Evolutionary conservation across 1,140 invertebrate genomes (phyloP).

Genomic region (Sesamia nonagrioides): DNA sequence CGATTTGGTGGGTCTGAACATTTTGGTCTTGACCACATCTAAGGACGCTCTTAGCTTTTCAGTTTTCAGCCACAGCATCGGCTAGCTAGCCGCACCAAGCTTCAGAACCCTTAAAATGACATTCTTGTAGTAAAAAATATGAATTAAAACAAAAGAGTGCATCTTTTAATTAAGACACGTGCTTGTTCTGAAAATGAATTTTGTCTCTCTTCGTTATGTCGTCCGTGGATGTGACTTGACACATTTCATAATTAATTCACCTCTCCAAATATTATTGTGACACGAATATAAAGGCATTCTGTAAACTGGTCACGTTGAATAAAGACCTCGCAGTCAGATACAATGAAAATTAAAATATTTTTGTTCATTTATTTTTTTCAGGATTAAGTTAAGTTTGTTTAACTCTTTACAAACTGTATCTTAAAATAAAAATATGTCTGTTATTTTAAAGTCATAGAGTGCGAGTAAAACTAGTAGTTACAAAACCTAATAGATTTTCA

Average conservation of each 20-base stretch:
- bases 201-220: slow-evolving; percentile 14
- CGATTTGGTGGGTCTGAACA: no score
- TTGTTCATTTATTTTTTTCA: neutral
- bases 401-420: no score
- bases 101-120: no score
- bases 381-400: neutral
- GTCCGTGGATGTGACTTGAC: slow-evolving; percentile 17
- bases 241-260: slow-evolving; percentile 28
- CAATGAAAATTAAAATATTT: slow-evolving; percentile 29
- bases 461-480: no score
- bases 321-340: slow-evolving; percentile 3
- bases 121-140: no score
- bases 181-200: slow-evolving; percentile 15
- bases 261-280: slow-evolving; percentile 14
- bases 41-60: no score
- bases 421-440: no score
- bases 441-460: no score
- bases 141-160: neutral
- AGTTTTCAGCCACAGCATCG: no score
- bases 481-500: no score
- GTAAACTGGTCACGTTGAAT: slow-evolving; percentile 18
- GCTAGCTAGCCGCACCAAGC: no score
- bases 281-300: slow-evolving; percentile 21
- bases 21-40: no score
- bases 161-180: slow-evolving; percentile 4